Percentiles rank a stretch among this genome's conserved stretches.
Conservation (phyloP, 2,888 invertebrate species). For the Chalcis sispes region DNA sequence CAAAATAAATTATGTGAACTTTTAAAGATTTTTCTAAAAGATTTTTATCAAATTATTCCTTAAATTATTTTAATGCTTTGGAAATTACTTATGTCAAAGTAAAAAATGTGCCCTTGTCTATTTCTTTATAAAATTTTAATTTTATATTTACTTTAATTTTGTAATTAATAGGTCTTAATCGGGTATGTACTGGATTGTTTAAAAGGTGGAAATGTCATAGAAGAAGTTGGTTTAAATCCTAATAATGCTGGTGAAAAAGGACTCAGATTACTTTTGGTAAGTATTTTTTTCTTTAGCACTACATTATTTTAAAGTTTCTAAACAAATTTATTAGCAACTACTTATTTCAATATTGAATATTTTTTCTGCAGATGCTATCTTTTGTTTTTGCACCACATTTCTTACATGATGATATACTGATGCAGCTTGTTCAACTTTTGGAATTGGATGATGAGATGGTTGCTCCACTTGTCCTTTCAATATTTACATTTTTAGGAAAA, state of each 20-base stretch:
- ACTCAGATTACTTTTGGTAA: slow-evolving; percentile 88
- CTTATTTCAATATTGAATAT: neutral
- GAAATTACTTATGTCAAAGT: slow-evolving; percentile 4
- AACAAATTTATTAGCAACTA: slow-evolving; percentile 9
- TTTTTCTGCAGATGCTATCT: slow-evolving; percentile 83
- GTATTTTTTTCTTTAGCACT: slow-evolving; percentile 55
- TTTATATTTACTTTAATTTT: slow-evolving; percentile 33
- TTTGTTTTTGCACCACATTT: slow-evolving; percentile 96
- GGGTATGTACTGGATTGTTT: slow-evolving; percentile 83
- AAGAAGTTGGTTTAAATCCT: slow-evolving; percentile 87
- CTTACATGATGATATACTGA: slow-evolving; percentile 89
- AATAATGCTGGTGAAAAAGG: slow-evolving; percentile 92
- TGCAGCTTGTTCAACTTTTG: slow-evolving; percentile 86
- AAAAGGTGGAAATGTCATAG: slow-evolving; percentile 82
- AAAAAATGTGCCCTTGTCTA: slow-evolving; percentile 1
- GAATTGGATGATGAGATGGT: slow-evolving; percentile 88
- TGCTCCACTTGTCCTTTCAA: slow-evolving; percentile 88
- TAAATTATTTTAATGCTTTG: no score
- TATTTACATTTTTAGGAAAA: slow-evolving; percentile 91
- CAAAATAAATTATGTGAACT: no score
- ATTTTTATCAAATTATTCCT: no score
- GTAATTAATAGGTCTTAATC: slow-evolving; percentile 77
- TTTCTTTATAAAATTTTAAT: slow-evolving; percentile 1
- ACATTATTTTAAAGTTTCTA: slow-evolving; percentile 10
- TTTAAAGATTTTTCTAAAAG: no score